Base-by-base conservation (phyloP, 2,113 vertebrate species). In the Malurus elegans region DNA sequence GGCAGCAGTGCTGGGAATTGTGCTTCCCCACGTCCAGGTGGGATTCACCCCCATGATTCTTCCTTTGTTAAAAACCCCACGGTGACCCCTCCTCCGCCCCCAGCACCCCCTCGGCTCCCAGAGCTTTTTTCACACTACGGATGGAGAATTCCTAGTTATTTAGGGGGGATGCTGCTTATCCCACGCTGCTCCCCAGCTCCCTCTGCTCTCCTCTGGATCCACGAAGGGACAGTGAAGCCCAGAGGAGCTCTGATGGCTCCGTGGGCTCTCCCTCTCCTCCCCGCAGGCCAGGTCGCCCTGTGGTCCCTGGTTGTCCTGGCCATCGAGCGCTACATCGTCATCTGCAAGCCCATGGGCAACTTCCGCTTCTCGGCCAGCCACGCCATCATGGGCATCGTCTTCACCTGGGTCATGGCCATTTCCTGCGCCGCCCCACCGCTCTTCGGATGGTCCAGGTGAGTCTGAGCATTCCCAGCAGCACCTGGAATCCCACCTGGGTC, bases 331-430 rank as follows among this genome's bases (percentile, higher is more conserved):
- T 98, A 98, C 95, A 98, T 98, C 17, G 98, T 98, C 0, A 96
- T 98, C 87, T 98, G 98, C 97, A 98, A 98, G 87, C 98, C 98
- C 73, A 98, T 98, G 98, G 98, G 98, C 50, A 98, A 98, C 93
- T 98, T 98, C 95, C 98, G 97, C 92, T 98, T 98, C 92, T 94
- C 95, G 0, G 34, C 97, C 14, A 94, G 83, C 53, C 98, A 98
- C 4, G 97, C 98, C 79, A 82, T 66, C 78, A 92, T 95, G 90
- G 98, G 98, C 89, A 98, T 98, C 1, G 3, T 57, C 16, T 98
- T 98, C 74, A 98, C 98, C 93, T 98, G 98, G 98, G 1, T 98
- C 80, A 98, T 98, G 98, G 97, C 98, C 44, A 3, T 98, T 0
- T 71, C 98, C 50, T 98, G 98, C 19, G 98, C 98, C 1, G 94